Base-by-base conservation (phyloP, 2,888 invertebrate genomes). In the Bembecia ichneumoniformis region DNA sequence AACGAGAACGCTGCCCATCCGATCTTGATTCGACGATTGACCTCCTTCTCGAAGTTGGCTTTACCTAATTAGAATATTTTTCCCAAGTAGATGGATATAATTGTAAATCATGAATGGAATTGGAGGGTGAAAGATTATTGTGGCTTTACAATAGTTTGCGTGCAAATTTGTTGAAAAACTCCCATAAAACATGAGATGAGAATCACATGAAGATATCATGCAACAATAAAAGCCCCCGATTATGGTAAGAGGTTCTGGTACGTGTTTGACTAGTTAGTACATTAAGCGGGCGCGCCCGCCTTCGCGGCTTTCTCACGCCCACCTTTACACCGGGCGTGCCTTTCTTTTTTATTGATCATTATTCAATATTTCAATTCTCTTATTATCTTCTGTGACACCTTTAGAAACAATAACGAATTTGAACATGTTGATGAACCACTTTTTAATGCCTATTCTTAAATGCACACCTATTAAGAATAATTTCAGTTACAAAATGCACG, bases 291-390 rank as follows among this genome's bases (percentile, higher is more conserved):
- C 52, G 61, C 60, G 70, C 62, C 70, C 74, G 73, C 74, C 73
- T 69, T 69, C 74, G 64, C 65, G 57, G 62, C 69, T 72, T 81
- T 82, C 83, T 70, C 83, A 82, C 84, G 82, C 82, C 82, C 81
- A 82, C 77, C 28, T 58, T 54, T 52, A 49, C 53, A 52, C 57
- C 56, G 28, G 59, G 58, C 65, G 63, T 64, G 66, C 73, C 80
- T 77, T 75, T 74, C 74, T 69, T 73, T 73, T 75, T 72, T 71
- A 74, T 69, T 71, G 66, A 71, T 66, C 60, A 69, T 62, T 64
- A 64, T 61, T 57, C 65, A 56, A 57, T 61, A 63, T 65, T 66
- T 59, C 63, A 58, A 55, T 58, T 58, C 59, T 40, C n/a, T 14
- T 13, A 13, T n/a, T 40, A 13, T n/a, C 5, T 40, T 40, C 14